Conservation (phyloP, 2,113 vertebrate species). For the Oncorhynchus keta region DNA sequence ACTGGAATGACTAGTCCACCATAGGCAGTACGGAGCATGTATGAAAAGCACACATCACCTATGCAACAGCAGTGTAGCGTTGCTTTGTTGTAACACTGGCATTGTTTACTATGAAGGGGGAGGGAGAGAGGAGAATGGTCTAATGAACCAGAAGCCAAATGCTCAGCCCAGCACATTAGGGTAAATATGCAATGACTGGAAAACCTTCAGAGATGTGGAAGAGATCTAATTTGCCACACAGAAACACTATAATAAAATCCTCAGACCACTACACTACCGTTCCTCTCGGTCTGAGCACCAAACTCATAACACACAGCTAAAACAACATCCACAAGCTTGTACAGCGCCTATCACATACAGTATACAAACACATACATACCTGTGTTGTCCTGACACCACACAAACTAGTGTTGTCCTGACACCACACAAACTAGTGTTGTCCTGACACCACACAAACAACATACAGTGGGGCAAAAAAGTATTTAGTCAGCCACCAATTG, state of each 20-base stretch:
- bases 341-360: neutral
- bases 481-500: too few species aligned
- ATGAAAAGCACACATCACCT: neutral
- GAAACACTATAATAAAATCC: neutral
- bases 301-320: neutral
- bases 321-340: neutral
- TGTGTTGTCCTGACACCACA: neutral
- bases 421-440: neutral
- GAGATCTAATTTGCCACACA: slow-evolving; percentile 25
- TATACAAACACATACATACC: neutral
- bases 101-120: neutral
- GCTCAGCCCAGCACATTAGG: neutral
- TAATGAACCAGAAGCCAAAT: slow-evolving; percentile 11
- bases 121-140: neutral
- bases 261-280: neutral
- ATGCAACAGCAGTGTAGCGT: neutral
- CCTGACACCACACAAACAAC: neutral
- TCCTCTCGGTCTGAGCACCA: neutral
- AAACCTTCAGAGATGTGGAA: slow-evolving; percentile 30
- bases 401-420: neutral
- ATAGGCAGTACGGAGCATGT: too few species aligned
- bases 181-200: slow-evolving; percentile 24
- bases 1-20: neutral
- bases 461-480: too few species aligned
- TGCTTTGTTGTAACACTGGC: neutral